These are phyloP conservation scores for Pseudoips prasinana DNA, from an alignment of 2,888 invertebrate genomes.

Conservation along the genomic window DNA sequence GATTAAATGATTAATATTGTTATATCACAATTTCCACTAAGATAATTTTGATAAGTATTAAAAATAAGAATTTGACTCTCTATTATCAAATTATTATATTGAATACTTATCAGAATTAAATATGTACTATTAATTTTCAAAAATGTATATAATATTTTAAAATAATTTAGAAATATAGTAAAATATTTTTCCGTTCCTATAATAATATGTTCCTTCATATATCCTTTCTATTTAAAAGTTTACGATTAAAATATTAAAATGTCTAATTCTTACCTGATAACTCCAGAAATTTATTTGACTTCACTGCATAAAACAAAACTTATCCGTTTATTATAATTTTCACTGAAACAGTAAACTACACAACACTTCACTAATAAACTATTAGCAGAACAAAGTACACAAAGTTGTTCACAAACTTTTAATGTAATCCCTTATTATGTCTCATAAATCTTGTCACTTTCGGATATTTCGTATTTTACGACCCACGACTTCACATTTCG, in stretches of 20 bases:
- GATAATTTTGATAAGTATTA: too few relatives aligned
- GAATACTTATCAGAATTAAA: neutral
- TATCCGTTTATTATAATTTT: conserved; percentile 27
- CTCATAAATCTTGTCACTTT: conserved; percentile 35
- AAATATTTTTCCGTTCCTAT: too few relatives aligned
- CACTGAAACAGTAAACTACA: conserved; percentile 32
- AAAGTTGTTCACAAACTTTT: conserved; percentile 31
- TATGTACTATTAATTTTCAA: neutral
- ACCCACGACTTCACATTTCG: conserved; percentile 29
- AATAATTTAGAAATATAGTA: neutral
- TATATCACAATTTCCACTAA: too few relatives aligned
- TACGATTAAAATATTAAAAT: neutral
- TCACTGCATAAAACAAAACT: conserved; percentile 23
- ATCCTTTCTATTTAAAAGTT: too few relatives aligned
- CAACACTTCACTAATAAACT: conserved; percentile 33
- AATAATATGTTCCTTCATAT: too few relatives aligned
- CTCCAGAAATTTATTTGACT: conserved; percentile 21
- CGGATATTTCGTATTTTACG: conserved; percentile 23
- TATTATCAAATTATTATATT: neutral
- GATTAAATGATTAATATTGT: too few relatives aligned
- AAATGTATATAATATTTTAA: neutral
- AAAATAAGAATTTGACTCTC: too few relatives aligned
- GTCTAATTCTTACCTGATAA: conserved; percentile 28
- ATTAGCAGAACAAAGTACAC: conserved; percentile 30
- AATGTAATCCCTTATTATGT: conserved; percentile 15